These are phyloP conservation scores for Andrena cerasifolii DNA, from an alignment of 1,140 invertebrate species.

Conservation along the genomic window DNA sequence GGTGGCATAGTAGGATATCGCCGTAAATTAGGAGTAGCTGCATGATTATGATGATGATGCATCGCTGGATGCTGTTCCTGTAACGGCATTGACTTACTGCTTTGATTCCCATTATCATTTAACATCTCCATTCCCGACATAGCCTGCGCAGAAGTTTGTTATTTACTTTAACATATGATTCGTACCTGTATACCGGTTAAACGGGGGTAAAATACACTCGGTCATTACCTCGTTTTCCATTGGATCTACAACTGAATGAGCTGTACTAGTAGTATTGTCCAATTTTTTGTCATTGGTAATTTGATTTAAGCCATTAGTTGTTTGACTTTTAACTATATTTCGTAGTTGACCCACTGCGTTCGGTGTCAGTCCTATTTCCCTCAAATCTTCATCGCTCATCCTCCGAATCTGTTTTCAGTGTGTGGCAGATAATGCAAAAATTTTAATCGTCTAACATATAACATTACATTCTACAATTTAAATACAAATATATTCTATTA, in stretches of 20 bases:
- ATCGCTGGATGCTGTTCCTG: slow-evolving; percentile 74
- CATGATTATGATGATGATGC: slow-evolving; percentile 76
- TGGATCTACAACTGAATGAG: slow-evolving; percentile 68
- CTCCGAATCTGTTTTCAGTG: slow-evolving; percentile 81
- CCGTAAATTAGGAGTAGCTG: slow-evolving; percentile 73
- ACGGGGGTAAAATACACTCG: no score
- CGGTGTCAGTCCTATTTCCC: slow-evolving; percentile 80
- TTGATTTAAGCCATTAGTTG: slow-evolving; percentile 80
- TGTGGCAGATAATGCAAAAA: neutral
- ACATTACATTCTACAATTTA: neutral
- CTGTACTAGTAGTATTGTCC: slow-evolving; percentile 70
- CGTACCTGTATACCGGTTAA: neutral
- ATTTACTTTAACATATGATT: neutral
- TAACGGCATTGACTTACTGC: slow-evolving; percentile 72
- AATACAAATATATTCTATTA: neutral
- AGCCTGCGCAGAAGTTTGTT: slow-evolving; percentile 50
- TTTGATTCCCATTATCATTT: slow-evolving; percentile 71
- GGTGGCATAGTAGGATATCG: slow-evolving; percentile 78
- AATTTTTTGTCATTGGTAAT: slow-evolving; percentile 75
- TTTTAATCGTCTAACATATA: neutral
- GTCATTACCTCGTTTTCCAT: slow-evolving; percentile 76
- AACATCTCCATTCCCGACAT: slow-evolving; percentile 64
- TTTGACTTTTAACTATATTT: slow-evolving; percentile 84
- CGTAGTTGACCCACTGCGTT: slow-evolving; percentile 84
- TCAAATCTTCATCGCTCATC: slow-evolving; percentile 83